Evolutionary conservation across 2,888 invertebrate species (phyloP).

Genomic region (Mesorhabditis sp.): DNA sequence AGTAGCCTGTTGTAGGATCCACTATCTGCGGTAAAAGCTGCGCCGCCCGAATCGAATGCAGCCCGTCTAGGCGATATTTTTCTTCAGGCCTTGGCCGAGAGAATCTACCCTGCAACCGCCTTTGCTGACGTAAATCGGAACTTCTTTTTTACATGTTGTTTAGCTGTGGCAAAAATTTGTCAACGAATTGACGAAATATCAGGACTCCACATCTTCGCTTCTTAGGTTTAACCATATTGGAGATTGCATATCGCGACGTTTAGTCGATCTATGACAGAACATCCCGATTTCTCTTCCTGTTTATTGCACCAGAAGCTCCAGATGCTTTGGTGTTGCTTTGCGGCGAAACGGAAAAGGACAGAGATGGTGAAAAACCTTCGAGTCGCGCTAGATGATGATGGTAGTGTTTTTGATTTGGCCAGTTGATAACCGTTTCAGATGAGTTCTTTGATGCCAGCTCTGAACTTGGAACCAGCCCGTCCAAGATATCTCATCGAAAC

Average conservation of each 20-base stretch:
- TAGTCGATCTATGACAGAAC: not conserved
- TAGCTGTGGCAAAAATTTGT: no score
- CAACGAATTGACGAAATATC: no score
- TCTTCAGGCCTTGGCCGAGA: no score
- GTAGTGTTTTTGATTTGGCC: conserved; percentile 10
- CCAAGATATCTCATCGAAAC: conserved; percentile 3
- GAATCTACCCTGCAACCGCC: no score
- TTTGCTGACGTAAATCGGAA: no score
- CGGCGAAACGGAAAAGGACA: conserved; percentile 58
- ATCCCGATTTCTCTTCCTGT: conserved; percentile 63
- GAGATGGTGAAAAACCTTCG: no score
- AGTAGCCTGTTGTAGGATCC: no score
- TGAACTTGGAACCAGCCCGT: conserved; percentile 9
- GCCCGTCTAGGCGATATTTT: not conserved
- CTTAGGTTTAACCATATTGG: no score
- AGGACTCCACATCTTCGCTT: no score
- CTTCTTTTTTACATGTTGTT: no score
- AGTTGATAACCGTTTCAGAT: conserved; percentile 46
- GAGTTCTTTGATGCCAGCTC: conserved; percentile 72
- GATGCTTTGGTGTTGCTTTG: conserved; percentile 69
- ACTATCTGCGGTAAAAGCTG: not conserved
- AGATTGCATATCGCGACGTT: no score
- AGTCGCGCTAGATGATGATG: conserved; percentile 23
- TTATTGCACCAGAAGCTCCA: conserved; percentile 89
- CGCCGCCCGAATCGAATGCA: not conserved